A percentile compares a stretch with the other conserved stretches of the same genome.
phyloP scores from a whole-genome alignment of 2,113 vertebrate genomes.

The Zapus hudsonius region DNA sequence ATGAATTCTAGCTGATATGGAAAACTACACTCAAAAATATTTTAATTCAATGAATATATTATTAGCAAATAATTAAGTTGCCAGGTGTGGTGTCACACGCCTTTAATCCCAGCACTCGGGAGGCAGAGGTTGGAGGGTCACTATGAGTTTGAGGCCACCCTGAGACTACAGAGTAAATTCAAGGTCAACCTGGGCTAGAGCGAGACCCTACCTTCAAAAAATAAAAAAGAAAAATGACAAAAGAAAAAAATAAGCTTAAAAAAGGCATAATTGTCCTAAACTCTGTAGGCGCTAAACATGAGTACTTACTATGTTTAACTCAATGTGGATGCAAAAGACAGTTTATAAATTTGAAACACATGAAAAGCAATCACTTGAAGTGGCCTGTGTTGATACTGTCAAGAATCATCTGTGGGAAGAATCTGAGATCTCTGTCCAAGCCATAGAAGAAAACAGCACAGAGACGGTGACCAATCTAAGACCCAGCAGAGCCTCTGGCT shows the following conservation, averaged over 20 bases:
- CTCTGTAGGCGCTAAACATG: background rate
- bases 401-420: background rate
- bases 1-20: background rate
- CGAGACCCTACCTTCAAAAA: too few relatives aligned
- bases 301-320: background rate
- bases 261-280: background rate
- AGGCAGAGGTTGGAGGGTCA: too few relatives aligned
- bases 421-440: constrained; percentile 3
- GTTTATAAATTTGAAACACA: constrained; percentile 31
- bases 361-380: background rate
- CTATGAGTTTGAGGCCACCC: too few relatives aligned
- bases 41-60: constrained; percentile 7
- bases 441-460: background rate
- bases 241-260: too few relatives aligned
- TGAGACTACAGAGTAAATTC: too few relatives aligned
- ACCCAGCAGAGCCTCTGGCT: background rate
- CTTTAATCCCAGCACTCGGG: too few relatives aligned
- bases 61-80: background rate
- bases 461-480: background rate
- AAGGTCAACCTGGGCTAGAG: too few relatives aligned
- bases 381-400: background rate
- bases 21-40: constrained; percentile 36
- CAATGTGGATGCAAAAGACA: background rate
- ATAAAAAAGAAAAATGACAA: too few relatives aligned
- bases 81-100: too few relatives aligned